A percentile compares a stretch with the other conserved stretches of the same genome.
phyloP scores from a whole-genome alignment of 2,888 invertebrate genomes.

The Megalurothrips usitatus region DNA sequence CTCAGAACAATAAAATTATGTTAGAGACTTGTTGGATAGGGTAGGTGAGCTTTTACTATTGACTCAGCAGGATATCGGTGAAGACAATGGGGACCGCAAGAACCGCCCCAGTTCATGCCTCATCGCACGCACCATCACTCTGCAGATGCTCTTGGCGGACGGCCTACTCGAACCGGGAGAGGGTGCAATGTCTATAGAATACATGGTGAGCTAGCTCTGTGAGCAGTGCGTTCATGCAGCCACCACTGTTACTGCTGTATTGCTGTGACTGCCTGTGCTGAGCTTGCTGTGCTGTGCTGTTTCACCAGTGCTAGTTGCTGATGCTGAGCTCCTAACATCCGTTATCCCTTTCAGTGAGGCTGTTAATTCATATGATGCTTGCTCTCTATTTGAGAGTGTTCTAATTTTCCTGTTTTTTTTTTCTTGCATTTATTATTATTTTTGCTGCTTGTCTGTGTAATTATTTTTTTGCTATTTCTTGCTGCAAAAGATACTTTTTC shows the following conservation, averaged over 20 bases:
- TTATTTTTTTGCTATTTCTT: background rate
- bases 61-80: background rate
- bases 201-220: conserved; percentile 58
- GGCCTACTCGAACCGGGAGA: conserved; percentile 79
- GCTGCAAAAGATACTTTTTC: too few relatives aligned
- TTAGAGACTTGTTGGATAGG: conserved; percentile 2
- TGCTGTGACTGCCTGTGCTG: background rate
- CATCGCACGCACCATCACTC: conserved; percentile 67
- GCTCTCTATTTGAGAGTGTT: too few relatives aligned
- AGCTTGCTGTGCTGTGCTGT: background rate
- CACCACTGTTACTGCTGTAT: conserved; percentile 6
- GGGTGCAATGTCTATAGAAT: conserved; percentile 83
- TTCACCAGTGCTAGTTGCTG: background rate
- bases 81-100: conserved; percentile 22
- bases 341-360: too few relatives aligned
- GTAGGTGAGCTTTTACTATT: conserved; percentile 11
- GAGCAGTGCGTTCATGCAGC: background rate
- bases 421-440: background rate
- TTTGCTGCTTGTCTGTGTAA: background rate
- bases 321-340: too few relatives aligned
- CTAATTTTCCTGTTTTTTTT: too few relatives aligned
- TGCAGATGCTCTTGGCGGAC: conserved; percentile 80
- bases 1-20: background rate
- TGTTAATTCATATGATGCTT: too few relatives aligned
- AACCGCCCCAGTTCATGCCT: conserved; percentile 33